A percentile compares a stretch with the other conserved stretches of the same genome.
Evolutionary conservation across 2,797 vertebrate species (phyloP).

Genomic region (Malacoctenus gilli): DNA sequence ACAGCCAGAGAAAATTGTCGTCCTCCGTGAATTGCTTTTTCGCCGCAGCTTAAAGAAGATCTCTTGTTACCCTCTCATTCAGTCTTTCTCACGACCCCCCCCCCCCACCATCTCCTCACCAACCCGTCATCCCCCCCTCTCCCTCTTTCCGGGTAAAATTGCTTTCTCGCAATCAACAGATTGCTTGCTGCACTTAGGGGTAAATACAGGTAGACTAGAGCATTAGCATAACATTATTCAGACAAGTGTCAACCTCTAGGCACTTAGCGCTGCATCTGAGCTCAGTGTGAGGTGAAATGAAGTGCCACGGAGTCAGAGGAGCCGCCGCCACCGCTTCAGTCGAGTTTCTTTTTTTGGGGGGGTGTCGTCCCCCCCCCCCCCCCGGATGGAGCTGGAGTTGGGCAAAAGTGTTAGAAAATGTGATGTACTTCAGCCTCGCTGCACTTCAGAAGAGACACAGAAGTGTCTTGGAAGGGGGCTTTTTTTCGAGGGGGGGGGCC

Average conservation of each 20-base stretch:
- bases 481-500: too few relatives aligned
- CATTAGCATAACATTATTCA: slow-evolving; percentile 85
- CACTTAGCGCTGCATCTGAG: slow-evolving; percentile 63
- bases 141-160: slow-evolving; percentile 74
- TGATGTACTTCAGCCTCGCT: slow-evolving; percentile 5
- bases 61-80: slow-evolving; percentile 75
- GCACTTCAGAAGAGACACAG: slow-evolving; percentile 9
- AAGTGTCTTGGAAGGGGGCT: too few relatives aligned
- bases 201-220: slow-evolving; percentile 82
- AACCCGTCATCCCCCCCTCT: slow-evolving; percentile 29
- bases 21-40: slow-evolving; percentile 80
- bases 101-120: background rate
- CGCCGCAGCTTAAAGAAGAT: slow-evolving; percentile 77
- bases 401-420: slow-evolving; percentile 37
- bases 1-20: slow-evolving; percentile 80
- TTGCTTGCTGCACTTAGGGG: slow-evolving; percentile 81
- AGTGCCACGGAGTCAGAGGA: slow-evolving; percentile 57
- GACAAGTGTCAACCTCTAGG: slow-evolving; percentile 77
- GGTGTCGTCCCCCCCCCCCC: too few relatives aligned
- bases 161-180: slow-evolving; percentile 81
- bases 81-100: slow-evolving; percentile 37
- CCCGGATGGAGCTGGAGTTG: slow-evolving; percentile 43
- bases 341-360: slow-evolving; percentile 47
- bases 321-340: slow-evolving; percentile 9
- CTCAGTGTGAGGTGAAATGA: slow-evolving; percentile 67